These are phyloP conservation scores for Pardalotus punctatus DNA, from an alignment of 2,113 vertebrate genomes.

Conservation along the genomic window DNA sequence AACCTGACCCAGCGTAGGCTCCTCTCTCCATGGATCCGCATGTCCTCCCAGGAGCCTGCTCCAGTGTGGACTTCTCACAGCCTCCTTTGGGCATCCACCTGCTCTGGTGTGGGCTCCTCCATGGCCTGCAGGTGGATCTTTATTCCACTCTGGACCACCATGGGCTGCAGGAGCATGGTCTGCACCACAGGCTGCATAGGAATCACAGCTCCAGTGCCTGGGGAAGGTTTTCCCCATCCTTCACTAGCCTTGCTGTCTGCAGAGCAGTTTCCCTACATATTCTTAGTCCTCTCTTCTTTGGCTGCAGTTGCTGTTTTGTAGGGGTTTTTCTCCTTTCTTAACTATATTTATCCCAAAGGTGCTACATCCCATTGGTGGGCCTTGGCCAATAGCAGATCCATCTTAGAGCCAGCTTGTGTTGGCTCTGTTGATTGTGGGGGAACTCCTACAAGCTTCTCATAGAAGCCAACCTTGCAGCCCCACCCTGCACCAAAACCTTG, in stretches of 20 bases:
- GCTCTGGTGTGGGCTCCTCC: not conserved
- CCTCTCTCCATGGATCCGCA: not conserved
- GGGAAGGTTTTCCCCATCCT: not conserved
- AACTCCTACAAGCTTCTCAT: not conserved
- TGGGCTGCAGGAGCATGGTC: too few relatives aligned
- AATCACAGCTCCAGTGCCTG: not conserved
- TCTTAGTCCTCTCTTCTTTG: not conserved
- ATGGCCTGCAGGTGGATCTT: not conserved
- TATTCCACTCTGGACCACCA: not conserved
- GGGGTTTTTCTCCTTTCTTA: not conserved
- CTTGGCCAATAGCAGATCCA: not conserved
- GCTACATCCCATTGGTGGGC: rapidly evolving
- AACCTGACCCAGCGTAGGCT: too few relatives aligned
- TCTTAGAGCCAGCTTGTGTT: not conserved
- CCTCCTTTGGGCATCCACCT: not conserved
- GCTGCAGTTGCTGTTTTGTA: not conserved
- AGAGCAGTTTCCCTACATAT: not conserved
- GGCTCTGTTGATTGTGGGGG: not conserved
- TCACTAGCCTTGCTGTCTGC: not conserved
- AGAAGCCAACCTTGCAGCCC: not conserved
- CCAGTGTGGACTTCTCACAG: not conserved
- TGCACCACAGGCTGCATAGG: not conserved
- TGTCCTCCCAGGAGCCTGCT: not conserved
- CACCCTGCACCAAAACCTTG: not conserved
- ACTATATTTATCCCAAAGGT: not conserved